Conservation (phyloP, 2,888 invertebrate genomes). For the Teleiodes luculella region DNA sequence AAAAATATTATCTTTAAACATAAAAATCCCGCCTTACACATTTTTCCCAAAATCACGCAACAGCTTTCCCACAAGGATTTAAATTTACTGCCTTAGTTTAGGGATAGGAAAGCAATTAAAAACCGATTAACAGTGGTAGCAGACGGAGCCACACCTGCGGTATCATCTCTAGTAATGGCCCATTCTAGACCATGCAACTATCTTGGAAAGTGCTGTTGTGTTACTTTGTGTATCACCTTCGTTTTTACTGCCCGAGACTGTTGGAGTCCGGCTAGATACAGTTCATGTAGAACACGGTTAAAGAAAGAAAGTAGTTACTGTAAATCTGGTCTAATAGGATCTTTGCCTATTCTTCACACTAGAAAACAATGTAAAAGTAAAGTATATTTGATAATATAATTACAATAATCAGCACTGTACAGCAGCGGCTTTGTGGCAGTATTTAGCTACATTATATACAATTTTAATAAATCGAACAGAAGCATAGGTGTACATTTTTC, state of each 20-base stretch:
- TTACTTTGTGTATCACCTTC: neutral
- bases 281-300: neutral
- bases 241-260: neutral
- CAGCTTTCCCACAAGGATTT: conserved; percentile 7
- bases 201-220: conserved; percentile 20
- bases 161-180: conserved; percentile 45
- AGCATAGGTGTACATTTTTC: too few relatives aligned
- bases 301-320: neutral
- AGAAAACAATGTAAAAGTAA: too few relatives aligned
- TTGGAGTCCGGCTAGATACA: neutral
- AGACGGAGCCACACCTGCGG: conserved; percentile 43
- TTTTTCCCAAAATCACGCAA: conserved; percentile 12
- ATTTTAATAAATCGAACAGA: too few relatives aligned
- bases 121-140: conserved; percentile 57
- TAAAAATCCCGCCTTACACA: neutral
- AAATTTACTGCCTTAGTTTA: conserved; percentile 28
- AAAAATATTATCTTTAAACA: neutral
- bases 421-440: too few relatives aligned
- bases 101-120: conserved; percentile 55
- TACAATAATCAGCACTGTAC: too few relatives aligned
- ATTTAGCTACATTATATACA: too few relatives aligned
- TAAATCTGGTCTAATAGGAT: too few relatives aligned
- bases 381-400: too few relatives aligned
- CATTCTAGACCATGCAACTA: conserved; percentile 37
- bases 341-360: too few relatives aligned